Conservation (phyloP, 2,888 invertebrate genomes). For the Himalopsyche japonica region DNA sequence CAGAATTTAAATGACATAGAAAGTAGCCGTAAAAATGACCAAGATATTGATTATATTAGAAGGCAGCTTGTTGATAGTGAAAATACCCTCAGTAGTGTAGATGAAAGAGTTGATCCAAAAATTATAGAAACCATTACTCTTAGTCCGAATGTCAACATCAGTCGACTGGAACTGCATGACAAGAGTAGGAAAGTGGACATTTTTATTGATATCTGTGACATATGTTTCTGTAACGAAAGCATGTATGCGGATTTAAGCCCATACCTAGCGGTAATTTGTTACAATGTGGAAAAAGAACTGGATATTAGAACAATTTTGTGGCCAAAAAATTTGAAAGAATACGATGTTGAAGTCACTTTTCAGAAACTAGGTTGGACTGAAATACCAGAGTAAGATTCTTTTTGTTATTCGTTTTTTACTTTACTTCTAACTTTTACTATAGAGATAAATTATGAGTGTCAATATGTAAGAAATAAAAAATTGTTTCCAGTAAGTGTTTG, state of each 20-base stretch:
- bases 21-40: too few species aligned
- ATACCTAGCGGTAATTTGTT: not conserved
- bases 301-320: conserved; percentile 53
- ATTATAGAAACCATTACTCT: too few species aligned
- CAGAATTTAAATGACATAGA: too few species aligned
- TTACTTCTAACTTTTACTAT: not conserved
- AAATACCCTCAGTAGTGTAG: too few species aligned
- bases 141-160: too few species aligned
- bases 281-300: not conserved
- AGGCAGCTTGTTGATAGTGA: too few species aligned
- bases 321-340: conserved; percentile 54
- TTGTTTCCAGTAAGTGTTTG: too few species aligned
- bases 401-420: too few species aligned
- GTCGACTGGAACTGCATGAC: too few species aligned
- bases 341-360: conserved; percentile 54
- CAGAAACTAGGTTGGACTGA: conserved; percentile 53
- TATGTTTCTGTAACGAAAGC: not conserved
- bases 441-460: not conserved
- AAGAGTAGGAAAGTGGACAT: not conserved
- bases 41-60: too few species aligned
- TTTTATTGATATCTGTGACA: not conserved
- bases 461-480: too few species aligned
- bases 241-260: not conserved
- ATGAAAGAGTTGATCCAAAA: too few species aligned
- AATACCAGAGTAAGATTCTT: conserved; percentile 53